Conservation (phyloP, 2,888 invertebrate species). For the Papilio elwesi region DNA sequence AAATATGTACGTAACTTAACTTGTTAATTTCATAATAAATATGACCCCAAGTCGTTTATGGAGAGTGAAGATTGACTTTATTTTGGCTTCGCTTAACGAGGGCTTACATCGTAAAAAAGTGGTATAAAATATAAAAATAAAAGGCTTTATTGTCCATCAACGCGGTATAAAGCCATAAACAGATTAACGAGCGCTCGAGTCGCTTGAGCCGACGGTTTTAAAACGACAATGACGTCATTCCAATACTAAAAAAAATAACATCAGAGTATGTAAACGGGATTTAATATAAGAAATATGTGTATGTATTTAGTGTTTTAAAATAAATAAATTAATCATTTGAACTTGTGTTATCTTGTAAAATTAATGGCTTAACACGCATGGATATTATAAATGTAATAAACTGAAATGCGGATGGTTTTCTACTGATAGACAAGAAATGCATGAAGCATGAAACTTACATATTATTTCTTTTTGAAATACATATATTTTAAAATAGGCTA, state of each 20-base stretch:
- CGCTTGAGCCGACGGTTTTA: background rate
- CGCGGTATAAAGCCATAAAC: conserved; percentile 12
- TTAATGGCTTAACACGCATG: background rate
- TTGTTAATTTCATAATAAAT: background rate
- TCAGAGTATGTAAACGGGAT: background rate
- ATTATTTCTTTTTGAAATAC: background rate
- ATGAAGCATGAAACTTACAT: background rate
- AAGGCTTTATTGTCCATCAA: conserved; percentile 16
- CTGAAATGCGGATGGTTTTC: too few relatives aligned
- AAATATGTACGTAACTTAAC: too few relatives aligned
- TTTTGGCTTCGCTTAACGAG: background rate
- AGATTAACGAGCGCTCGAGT: conserved; percentile 16
- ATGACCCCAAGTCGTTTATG: background rate
- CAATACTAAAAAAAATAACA: background rate
- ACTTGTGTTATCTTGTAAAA: too few relatives aligned
- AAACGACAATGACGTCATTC: background rate
- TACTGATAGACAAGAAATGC: background rate
- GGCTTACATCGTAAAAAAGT: conserved; percentile 5
- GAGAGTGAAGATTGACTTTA: background rate
- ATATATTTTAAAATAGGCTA: too few relatives aligned
- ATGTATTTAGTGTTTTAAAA: too few relatives aligned
- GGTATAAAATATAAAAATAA: conserved; percentile 13
- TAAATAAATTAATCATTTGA: background rate
- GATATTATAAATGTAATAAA: background rate
- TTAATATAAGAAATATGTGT: background rate